Evolutionary conservation across 2,113 vertebrate genomes (phyloP).

Genomic region (Silurus meridionalis): DNA sequence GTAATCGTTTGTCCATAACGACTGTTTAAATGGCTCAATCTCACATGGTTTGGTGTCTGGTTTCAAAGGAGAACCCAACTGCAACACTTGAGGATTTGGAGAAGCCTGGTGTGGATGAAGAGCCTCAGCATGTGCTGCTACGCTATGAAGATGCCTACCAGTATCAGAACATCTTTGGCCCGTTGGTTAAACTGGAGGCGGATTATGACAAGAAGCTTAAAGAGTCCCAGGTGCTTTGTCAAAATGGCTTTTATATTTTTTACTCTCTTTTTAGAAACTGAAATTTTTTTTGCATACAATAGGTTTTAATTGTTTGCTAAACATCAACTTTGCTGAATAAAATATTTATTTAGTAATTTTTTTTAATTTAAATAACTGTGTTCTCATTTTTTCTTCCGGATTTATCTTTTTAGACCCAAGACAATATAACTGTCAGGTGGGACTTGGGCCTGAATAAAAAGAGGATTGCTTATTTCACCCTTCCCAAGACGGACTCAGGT

Average conservation of each 20-base stretch:
- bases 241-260: neutral
- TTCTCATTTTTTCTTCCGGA: neutral
- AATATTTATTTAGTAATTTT: neutral
- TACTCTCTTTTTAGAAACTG: neutral
- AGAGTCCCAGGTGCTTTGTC: constrained; percentile 87
- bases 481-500: constrained; percentile 98
- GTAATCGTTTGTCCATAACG: neutral
- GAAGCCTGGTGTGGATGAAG: constrained; percentile 96
- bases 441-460: constrained; percentile 99
- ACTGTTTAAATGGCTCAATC: neutral
- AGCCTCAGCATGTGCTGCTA: constrained; percentile 94
- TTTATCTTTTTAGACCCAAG: constrained; percentile 83
- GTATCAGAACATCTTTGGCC: constrained; percentile 98
- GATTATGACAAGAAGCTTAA: constrained; percentile 99
- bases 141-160: constrained; percentile 98
- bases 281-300: neutral
- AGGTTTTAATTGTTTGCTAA: neutral
- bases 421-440: constrained; percentile 99
- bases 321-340: neutral
- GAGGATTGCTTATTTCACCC: constrained; percentile 97
- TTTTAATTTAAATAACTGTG: neutral
- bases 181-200: constrained; percentile 95
- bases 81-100: constrained; percentile 96
- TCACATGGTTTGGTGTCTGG: constrained; percentile 16
- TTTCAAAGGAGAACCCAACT: constrained; percentile 87